Evolutionary conservation across 2,113 vertebrate species (phyloP), one percentile per base, ranked within the genome.

Genomic region (Brachypteracias leptosomus): DNA sequence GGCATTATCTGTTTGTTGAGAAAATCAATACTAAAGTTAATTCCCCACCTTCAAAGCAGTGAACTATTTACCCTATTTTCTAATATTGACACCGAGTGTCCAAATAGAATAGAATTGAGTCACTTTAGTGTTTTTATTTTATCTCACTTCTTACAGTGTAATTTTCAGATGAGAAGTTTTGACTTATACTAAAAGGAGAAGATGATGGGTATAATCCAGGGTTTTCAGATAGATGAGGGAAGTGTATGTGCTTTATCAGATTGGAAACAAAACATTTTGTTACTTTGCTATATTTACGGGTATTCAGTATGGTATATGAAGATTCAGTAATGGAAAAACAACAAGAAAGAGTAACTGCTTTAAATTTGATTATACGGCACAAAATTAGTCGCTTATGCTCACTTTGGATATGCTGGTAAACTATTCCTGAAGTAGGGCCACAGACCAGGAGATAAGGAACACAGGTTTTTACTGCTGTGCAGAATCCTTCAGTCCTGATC

Each of bases 291-390:
- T 85, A 49, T 88, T 78, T 87, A 49, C 54, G 40, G 6, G 10
- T 70, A 35, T 89, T 77, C 19, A 67, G 24, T 35, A 58, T 2
- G 5, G 10, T 40, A 38, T 7, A 42, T 14, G 25, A 88, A 35
- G 25, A 78, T 63, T 63, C 2, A 5, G 33, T 51, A 72, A 38
- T 36, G 7, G 13, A 51, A 55, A 65, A 76, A 61, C 40, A 66
- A 47, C 0, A 0, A 24, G 7, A 67, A 65, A 36, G 6, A 59
- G 1, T 51, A 67, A 67, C 24, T 38, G 11, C 24, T 44, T 11
- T 16, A 36, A 74, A 68, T 67, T 84, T 85, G 13, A 21, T 67
- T 63, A 16, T 44, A 29, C 46, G 28, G 33, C 26, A 71, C 16
- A 36, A n/a, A 62, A 70, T 25, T 18, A n/a, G 7, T 36, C 25